phyloP scores from a whole-genome alignment of 2,113 vertebrate species.

The Heliornis fulica region DNA sequence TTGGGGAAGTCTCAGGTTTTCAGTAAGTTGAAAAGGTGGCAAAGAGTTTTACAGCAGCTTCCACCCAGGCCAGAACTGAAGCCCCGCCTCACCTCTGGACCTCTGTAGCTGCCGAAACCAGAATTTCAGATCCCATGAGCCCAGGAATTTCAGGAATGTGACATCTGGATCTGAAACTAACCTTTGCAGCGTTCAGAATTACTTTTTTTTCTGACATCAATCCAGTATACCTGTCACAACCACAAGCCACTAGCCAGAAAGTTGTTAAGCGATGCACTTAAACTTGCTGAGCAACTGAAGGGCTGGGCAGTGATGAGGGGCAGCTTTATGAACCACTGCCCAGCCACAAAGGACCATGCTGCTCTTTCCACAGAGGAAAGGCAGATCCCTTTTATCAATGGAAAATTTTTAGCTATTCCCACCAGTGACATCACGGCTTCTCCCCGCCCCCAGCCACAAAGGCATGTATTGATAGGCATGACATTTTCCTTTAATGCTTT shows the following conservation, averaged over 20 bases:
- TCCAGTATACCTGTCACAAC: background rate
- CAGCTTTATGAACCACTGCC: background rate
- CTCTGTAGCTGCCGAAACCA: background rate
- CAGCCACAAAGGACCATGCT: background rate
- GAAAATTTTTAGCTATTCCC: slow-evolving; percentile 66
- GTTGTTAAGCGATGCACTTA: background rate
- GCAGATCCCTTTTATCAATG: slow-evolving; percentile 68
- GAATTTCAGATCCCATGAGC: background rate
- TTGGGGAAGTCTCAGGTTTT: background rate
- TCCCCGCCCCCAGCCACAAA: slow-evolving; percentile 59
- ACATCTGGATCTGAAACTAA: background rate
- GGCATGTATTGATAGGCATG: slow-evolving; percentile 60
- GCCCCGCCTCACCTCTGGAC: background rate
- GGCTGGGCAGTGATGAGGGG: background rate
- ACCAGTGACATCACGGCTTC: slow-evolving; percentile 56
- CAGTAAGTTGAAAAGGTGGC: background rate
- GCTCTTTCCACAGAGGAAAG: background rate
- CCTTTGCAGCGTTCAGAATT: too few species aligned
- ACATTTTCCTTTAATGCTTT: slow-evolving; percentile 67
- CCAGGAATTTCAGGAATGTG: background rate
- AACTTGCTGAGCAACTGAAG: background rate
- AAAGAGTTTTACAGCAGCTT: background rate
- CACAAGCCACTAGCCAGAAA: background rate
- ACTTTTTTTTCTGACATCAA: background rate
- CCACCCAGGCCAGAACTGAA: background rate